phyloP scores from a whole-genome alignment of 1,140 invertebrate genomes.

The Cherax quadricarinatus region DNA sequence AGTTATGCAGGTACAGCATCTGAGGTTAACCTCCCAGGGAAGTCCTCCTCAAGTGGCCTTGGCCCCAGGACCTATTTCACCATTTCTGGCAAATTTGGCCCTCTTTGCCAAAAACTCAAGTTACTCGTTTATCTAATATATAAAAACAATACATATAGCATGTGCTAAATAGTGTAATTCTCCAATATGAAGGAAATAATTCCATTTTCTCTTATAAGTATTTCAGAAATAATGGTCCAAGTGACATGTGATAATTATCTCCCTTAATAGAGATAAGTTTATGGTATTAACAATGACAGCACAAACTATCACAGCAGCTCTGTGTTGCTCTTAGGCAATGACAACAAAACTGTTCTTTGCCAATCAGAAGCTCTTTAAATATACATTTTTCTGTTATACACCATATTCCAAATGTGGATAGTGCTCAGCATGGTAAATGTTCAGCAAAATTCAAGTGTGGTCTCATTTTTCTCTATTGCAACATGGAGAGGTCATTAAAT shows the following conservation, averaged over 20 bases:
- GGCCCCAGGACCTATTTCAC: neutral
- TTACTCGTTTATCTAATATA: neutral
- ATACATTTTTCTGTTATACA: neutral
- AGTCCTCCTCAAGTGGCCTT: neutral
- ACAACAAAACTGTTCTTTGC: neutral
- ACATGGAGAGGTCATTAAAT: neutral
- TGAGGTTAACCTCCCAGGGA: neutral
- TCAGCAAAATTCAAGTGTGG: neutral
- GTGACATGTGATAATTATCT: neutral
- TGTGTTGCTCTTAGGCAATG: neutral
- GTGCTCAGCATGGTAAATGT: neutral
- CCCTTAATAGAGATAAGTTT: neutral
- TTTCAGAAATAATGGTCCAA: conserved; percentile 14
- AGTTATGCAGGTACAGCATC: conserved; percentile 10
- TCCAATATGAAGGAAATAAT: conserved; percentile 18
- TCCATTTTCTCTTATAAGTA: conserved; percentile 12
- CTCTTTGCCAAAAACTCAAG: neutral
- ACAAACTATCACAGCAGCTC: conserved; percentile 9
- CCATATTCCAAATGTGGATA: neutral
- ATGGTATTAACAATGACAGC: neutral
- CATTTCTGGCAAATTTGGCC: neutral
- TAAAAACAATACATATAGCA: conserved; percentile 10
- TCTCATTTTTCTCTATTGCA: neutral
- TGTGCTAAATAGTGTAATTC: conserved; percentile 10
- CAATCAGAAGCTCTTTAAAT: neutral